A percentile compares a stretch with the other conserved stretches of the same genome.
phyloP scores from a whole-genome alignment of 2,888 invertebrate species.

The Chymomyza caudatula region DNA sequence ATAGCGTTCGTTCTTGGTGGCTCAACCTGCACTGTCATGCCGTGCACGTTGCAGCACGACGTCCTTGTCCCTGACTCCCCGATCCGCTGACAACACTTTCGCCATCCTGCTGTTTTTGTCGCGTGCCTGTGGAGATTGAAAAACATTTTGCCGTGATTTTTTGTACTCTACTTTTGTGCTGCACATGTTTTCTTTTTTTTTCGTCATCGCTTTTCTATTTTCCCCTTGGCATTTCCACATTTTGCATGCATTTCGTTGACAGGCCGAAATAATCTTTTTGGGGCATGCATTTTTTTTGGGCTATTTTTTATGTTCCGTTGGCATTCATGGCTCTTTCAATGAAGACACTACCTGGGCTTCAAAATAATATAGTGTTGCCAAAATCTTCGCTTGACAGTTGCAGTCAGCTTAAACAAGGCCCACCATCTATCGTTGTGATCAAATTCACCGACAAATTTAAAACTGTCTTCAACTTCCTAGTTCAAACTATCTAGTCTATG shows the following conservation, averaged over 20 bases:
- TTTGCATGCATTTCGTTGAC: constrained; percentile 58
- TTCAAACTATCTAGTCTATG: too few species aligned
- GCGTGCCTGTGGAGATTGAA: constrained; percentile 60
- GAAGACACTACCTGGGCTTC: not conserved
- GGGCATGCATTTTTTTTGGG: constrained; percentile 28
- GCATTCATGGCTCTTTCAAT: not conserved
- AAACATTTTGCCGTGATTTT: constrained; percentile 59
- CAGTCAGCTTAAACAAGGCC: not conserved
- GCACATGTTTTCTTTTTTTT: constrained; percentile 30
- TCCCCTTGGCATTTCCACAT: constrained; percentile 40
- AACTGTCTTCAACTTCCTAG: too few species aligned
- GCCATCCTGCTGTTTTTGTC: constrained; percentile 26
- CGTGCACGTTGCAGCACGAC: not conserved
- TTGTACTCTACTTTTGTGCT: not conserved
- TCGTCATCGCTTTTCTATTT: constrained; percentile 22
- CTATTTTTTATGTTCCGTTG: not conserved
- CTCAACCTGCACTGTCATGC: constrained; percentile 1
- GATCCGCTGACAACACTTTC: not conserved
- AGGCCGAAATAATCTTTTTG: constrained; percentile 51
- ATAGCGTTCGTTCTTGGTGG: constrained; percentile 18
- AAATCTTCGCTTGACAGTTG: not conserved
- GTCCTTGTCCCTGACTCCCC: not conserved
- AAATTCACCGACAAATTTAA: too few species aligned
- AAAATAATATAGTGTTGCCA: not conserved
- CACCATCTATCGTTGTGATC: not conserved